Evolutionary conservation across 2,888 invertebrate genomes (phyloP), one percentile per base, ranked within the genome.

Genomic region (Villa cingulata): DNA sequence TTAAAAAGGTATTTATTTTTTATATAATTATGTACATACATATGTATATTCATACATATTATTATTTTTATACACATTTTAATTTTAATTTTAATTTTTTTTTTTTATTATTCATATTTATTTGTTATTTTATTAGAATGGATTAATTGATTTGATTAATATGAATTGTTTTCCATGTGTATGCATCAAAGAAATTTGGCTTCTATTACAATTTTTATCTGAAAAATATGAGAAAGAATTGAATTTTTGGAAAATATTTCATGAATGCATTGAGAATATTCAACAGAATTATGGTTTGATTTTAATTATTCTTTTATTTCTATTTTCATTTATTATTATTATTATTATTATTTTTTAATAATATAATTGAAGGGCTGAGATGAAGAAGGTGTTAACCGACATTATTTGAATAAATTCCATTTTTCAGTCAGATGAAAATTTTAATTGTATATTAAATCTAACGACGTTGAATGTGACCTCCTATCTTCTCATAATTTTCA

Each of bases 101-200:
- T 23, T 23, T 23, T 23, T 23, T 23, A 7, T 23, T 23, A 6
- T 23, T 23, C 7, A n/a, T 23, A 6, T 23, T 23, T 23, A 7
- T 23, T 23, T 23, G 23, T 42, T 43, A 34, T n/a, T 27, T 32
- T 49, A 59, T 36, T 43, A 70, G 65, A 66, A 68, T 38, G 62
- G 67, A 29, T 57, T 64, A 4, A 56, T 58, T 4, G 72, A 74
- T 51, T 55, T 75, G n/a, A 55, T 63, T 17, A 60, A 63, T n/a
- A 68, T 61, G 43, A 70, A 71, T 16, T 72, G 76, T 0, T 79
- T 75, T 55, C 69, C 70, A 48, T 80, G 79, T 49, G 70, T 70
- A 15, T 80, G 79, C 54, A 62, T 71, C 5, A 72, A 74, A 59
- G 77, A 78, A 60, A 56, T 74, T 37, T 80, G 79, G 78, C 57